Base-by-base conservation (phyloP, 1,140 invertebrate genomes). In the Dendrolimus punctatus region DNA sequence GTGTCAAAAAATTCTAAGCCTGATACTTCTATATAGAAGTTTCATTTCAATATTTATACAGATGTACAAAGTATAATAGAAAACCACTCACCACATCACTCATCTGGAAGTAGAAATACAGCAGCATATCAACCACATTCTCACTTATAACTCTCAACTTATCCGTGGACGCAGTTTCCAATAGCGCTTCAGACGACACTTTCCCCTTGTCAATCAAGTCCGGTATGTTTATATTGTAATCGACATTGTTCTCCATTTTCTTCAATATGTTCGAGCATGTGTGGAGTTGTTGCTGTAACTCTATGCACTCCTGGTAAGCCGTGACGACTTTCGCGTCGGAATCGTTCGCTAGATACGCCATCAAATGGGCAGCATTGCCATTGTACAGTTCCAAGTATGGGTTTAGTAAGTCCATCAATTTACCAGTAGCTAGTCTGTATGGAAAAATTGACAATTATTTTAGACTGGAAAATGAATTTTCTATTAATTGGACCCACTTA, bases 371-470 rank as follows among this genome's bases (percentile, higher is more conserved):
- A 2, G 94, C 90, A 74, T 95, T 95, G 1, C 93, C 92, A 52
- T 93, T 91, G 69, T 94, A 93, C 38, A 93, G 89, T 55, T 91
- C 91, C 41, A 95, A 76, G 60, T 95, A 91, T 6, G 93, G 94
- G 58, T 92, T 90, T 8, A 96, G 80, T 6, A 94, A 84, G 58
- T 93, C 91, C 74, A 93, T 93, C 9, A 96, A 81, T 84, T 94
- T 94, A 43, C 92, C 93, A 56, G 93, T 94, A 4, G 95, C 93
- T 60, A 97, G 87, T 69, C 94, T 96, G 80, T 95, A 94, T 63
- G 9, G 59, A 47, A 41, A 36, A 51, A 50, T 5, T 39, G 2
- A 2, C 10, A 40, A 9, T 53, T 39, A 39, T 40, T 48, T 23
- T 23, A 23, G 1, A 23, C 23, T 23, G 3, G 1, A 23, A n/a